Conservation (phyloP, 2,797 vertebrate species). For the Coluber constrictor region DNA sequence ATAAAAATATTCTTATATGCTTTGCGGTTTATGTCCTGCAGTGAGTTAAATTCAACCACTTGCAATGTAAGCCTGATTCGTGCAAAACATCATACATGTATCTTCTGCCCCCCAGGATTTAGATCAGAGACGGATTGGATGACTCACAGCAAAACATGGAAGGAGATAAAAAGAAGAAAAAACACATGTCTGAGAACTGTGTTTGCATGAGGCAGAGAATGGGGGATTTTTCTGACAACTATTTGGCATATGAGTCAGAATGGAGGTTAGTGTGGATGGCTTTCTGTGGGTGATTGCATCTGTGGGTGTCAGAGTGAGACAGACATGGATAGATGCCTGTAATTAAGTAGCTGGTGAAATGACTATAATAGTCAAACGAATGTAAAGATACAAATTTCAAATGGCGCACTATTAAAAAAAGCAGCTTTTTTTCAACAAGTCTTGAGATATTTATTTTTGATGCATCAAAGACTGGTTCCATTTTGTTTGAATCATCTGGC, state of each 20-base stretch:
- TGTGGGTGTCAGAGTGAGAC: constrained; percentile 72
- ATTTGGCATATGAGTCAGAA: constrained; percentile 67
- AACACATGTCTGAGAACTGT: constrained; percentile 56
- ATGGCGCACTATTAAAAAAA: not conserved
- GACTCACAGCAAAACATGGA: constrained; percentile 65
- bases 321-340: constrained; percentile 63
- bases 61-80: constrained; percentile 21
- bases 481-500: constrained; percentile 26
- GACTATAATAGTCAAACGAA: constrained; percentile 57
- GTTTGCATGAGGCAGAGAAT: constrained; percentile 54
- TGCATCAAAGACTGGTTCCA: constrained; percentile 31
- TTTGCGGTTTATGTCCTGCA: not conserved
- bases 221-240: constrained; percentile 44
- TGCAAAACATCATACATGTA: constrained; percentile 47
- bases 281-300: constrained; percentile 58
- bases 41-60: constrained; percentile 24
- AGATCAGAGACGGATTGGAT: constrained; percentile 61
- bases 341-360: constrained; percentile 65
- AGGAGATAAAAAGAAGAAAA: constrained; percentile 66
- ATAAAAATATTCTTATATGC: constrained; percentile 5
- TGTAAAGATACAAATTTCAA: constrained; percentile 58
- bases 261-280: constrained; percentile 55
- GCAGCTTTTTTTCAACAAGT: constrained; percentile 37
- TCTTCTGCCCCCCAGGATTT: constrained; percentile 53
- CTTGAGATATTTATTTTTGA: constrained; percentile 3